Base-by-base conservation (phyloP, 1,140 invertebrate genomes). In the Liolophura sinensis region DNA sequence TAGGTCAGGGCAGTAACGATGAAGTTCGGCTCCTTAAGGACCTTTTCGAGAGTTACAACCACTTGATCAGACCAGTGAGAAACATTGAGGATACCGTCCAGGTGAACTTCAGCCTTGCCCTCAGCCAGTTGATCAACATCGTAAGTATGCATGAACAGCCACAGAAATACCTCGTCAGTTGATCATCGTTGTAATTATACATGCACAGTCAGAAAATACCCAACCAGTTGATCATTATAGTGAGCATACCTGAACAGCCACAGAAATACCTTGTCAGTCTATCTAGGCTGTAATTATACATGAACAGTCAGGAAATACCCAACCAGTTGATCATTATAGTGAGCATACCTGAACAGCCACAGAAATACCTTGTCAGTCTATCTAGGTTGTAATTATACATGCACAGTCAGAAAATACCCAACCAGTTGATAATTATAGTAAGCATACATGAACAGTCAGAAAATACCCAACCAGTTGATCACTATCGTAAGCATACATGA, bases 71-170 rank as follows among this genome's bases (percentile, higher is more conserved):
- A 78, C 98, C 98, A 48, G 97, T 99, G 65, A 91, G 94, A 85
- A 96, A 98, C 84, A 96, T 97, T 90, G 97, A 94, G 73, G 92
- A 97, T 85, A 97, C 95, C 83, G 93, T 99, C 65, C 92, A 94
- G 84, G 95, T 99, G 68, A 88, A 92, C 79, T 99, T 99, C 86
- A 95, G 95, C 68, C 89, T 99, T 60, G 96, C 96, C 69, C 95
- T 99, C 82, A 96, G 99, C 73, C 96, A 99, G 86, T 91, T 99
- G 68, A 99, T 99, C 85, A 98, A 97, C 85, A 95, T 99, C 87
- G 97, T 99, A 89, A 91, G 93, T 90, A 63, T 6, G 22, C 12
- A 25, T 40, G 3, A 40, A 40, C 31, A 40, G 31, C 0, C 3
- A 31, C 55, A 49, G 15, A 55, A 20, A 20, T 5, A 20, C 52